A percentile compares a stretch with the other conserved stretches of the same genome.
Conservation (phyloP, 2,113 vertebrate genomes). For the Pitta sordida region DNA sequence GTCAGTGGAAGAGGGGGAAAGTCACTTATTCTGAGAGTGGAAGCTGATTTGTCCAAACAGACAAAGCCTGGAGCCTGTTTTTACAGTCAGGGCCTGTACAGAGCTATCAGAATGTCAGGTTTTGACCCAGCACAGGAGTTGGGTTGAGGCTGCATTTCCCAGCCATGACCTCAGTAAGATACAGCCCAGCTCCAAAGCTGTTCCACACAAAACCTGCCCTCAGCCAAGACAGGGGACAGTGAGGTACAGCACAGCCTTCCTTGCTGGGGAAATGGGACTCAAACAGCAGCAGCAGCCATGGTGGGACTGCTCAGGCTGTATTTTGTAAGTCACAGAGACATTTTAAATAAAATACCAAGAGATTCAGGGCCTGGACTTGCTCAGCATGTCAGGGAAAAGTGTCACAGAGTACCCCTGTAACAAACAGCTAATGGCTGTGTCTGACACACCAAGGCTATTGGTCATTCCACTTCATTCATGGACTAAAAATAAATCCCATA, state of each 20-base stretch:
- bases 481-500: neutral
- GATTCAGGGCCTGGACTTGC: neutral
- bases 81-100: neutral
- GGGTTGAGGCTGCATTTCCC: neutral
- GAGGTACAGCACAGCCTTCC: neutral
- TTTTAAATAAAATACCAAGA: neutral
- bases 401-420: neutral
- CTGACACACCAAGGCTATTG: neutral
- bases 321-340: neutral
- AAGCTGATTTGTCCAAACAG: neutral
- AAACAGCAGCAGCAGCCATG: rapidly evolving
- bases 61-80: neutral
- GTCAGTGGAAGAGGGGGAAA: neutral
- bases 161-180: rapidly evolving
- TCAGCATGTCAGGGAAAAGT: neutral
- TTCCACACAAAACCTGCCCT: rapidly evolving
- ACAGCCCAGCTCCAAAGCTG: neutral
- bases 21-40: neutral
- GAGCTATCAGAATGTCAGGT: neutral
- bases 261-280: neutral
- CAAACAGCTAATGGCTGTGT: neutral
- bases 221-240: neutral
- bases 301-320: neutral
- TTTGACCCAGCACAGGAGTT: neutral
- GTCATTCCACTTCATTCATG: neutral